phyloP scores from a whole-genome alignment of 2,113 vertebrate genomes.

The Halcyon senegalensis region DNA sequence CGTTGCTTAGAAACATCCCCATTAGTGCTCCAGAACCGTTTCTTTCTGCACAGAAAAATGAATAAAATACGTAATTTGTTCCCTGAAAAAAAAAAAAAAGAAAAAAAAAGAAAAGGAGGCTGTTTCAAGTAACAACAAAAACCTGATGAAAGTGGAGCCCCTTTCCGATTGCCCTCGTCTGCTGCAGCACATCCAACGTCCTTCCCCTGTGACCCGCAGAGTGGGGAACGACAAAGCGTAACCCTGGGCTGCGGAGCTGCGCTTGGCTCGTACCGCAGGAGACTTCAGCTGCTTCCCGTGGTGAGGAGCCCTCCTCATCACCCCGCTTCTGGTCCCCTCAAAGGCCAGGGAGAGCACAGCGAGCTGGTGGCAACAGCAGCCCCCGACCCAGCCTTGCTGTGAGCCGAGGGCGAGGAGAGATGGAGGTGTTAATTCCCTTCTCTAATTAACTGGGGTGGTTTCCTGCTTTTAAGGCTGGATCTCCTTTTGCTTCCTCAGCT shows the following conservation, averaged over 20 bases:
- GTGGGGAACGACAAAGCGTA: not conserved
- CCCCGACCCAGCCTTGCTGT: not conserved
- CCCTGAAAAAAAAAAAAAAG: not conserved
- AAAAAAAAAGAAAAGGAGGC: not conserved
- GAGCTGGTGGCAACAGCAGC: not conserved
- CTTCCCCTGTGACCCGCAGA: not conserved
- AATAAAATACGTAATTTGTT: conserved; percentile 43
- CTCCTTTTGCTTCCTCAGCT: not conserved
- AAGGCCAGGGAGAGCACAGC: no score
- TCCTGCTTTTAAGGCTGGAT: not conserved
- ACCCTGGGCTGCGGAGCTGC: not conserved
- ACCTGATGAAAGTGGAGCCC: not conserved
- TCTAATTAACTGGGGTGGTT: not conserved
- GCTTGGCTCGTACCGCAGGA: fast-evolving
- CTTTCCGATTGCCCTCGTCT: not conserved
- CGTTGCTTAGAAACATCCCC: conserved; percentile 68
- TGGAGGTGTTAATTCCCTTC: not conserved
- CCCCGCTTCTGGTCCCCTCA: not conserved
- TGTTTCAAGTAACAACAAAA: no score
- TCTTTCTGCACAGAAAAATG: conserved; percentile 31
- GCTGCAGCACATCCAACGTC: fast-evolving
- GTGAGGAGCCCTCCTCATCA: not conserved
- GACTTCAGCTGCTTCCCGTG: fast-evolving
- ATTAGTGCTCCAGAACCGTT: conserved; percentile 19
- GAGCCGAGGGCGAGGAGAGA: not conserved